Evolutionary conservation across 2,797 vertebrate genomes (phyloP).

Genomic region (Steatocranus sp.): DNA sequence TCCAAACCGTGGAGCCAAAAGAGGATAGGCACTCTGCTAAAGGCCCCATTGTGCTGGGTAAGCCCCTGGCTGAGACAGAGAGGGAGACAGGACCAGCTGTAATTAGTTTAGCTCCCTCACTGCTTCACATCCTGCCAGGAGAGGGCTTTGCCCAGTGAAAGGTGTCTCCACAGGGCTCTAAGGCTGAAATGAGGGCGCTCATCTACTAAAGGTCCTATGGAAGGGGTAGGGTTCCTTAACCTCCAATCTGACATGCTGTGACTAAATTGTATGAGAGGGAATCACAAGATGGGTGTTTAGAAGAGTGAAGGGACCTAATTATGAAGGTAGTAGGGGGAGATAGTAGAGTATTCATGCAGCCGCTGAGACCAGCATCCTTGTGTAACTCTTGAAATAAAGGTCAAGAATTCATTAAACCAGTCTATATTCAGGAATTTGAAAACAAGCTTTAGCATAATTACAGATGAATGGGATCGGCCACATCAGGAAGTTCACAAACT

Average conservation of each 20-base stretch:
- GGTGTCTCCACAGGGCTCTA: slow-evolving; percentile 64
- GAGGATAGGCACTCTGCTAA: slow-evolving; percentile 61
- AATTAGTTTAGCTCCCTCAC: slow-evolving; percentile 75
- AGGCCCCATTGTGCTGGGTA: slow-evolving; percentile 71
- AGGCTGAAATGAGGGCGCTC: slow-evolving; percentile 43
- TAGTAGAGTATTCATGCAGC: slow-evolving; percentile 15
- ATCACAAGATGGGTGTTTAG: background rate
- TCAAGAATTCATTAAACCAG: slow-evolving; percentile 29
- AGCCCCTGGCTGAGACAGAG: slow-evolving; percentile 66
- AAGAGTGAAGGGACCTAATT: slow-evolving; percentile 48
- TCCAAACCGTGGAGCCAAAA: slow-evolving; percentile 55
- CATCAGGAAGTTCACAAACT: background rate
- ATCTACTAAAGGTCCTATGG: slow-evolving; percentile 30
- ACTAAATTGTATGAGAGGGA: slow-evolving; percentile 47
- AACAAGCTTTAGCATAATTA: slow-evolving; percentile 20
- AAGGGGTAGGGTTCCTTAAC: slow-evolving; percentile 18
- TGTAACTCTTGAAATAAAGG: slow-evolving; percentile 47
- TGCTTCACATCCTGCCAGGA: slow-evolving; percentile 62
- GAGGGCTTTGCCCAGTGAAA: slow-evolving; percentile 64
- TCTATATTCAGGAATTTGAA: slow-evolving; percentile 8
- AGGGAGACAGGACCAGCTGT: slow-evolving; percentile 54
- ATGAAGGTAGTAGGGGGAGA: slow-evolving; percentile 8
- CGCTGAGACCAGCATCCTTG: slow-evolving; percentile 18
- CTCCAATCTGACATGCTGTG: slow-evolving; percentile 37
- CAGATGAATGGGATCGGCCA: slow-evolving; percentile 27